Conservation (phyloP, 2,113 vertebrate genomes). For the Coturnix japonica region DNA sequence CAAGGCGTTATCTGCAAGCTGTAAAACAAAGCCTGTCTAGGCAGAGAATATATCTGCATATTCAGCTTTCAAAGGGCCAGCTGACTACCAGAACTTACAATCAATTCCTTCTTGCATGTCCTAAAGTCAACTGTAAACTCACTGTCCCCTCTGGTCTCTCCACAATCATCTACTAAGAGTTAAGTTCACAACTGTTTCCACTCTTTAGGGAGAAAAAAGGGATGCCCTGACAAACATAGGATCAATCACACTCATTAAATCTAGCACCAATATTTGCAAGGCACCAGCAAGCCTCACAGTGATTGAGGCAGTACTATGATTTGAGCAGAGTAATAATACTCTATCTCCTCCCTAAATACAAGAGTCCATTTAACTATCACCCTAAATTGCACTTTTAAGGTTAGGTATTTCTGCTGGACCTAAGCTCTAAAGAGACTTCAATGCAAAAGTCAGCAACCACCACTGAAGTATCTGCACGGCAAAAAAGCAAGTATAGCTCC, state of each 20-base stretch:
- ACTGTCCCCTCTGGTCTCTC: neutral
- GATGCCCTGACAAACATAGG: neutral
- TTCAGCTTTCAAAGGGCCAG: neutral
- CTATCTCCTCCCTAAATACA: neutral
- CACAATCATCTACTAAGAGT: neutral
- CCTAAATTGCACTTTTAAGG: neutral
- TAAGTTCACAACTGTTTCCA: neutral
- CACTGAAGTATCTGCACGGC: neutral
- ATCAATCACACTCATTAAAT: rapidly evolving
- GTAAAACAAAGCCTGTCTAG: neutral
- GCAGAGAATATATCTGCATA: neutral
- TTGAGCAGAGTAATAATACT: neutral
- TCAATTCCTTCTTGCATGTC: neutral
- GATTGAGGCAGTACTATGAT: neutral
- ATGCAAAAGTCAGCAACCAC: neutral
- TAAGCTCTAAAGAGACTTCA: neutral
- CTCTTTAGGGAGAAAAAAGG: neutral
- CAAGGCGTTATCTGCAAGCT: neutral
- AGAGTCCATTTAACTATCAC: neutral
- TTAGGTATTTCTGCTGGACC: neutral
- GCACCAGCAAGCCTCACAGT: neutral
- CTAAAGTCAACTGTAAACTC: neutral
- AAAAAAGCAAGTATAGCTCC: neutral
- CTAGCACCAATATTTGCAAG: neutral
- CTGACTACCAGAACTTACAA: neutral